Evolutionary conservation across 2,113 vertebrate genomes (phyloP).

Genomic region (Aphelocoma coerulescens): DNA sequence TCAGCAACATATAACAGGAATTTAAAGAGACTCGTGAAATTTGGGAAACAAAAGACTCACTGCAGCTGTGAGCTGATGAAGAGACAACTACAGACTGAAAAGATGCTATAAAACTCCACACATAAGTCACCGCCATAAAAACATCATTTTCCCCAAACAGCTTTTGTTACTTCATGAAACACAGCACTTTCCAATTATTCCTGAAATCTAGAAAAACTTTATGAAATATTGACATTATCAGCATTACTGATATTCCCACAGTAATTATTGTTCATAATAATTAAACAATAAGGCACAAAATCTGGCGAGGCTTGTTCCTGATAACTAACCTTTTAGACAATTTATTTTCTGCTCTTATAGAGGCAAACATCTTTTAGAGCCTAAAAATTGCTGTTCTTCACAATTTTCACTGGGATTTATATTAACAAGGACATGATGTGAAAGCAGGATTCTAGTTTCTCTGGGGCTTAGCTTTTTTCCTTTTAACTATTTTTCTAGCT

Average conservation of each 20-base stretch:
- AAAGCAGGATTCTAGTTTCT: neutral
- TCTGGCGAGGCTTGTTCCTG: neutral
- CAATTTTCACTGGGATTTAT: neutral
- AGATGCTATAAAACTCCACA: neutral
- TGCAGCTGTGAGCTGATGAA: neutral
- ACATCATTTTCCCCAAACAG: neutral
- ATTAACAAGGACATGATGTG: neutral
- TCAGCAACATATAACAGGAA: neutral
- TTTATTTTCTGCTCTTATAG: neutral
- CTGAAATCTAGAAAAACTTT: neutral
- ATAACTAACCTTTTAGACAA: neutral
- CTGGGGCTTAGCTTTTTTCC: neutral
- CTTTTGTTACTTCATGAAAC: neutral
- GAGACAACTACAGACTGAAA: neutral
- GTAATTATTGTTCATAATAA: neutral
- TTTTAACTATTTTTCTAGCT: neutral
- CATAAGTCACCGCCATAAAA: neutral
- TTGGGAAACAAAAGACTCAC: neutral
- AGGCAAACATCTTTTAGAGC: neutral
- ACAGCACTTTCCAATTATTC: neutral
- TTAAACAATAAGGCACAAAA: neutral
- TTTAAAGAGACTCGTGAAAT: neutral
- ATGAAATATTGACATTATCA: neutral
- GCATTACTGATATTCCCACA: neutral
- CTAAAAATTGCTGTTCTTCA: neutral